Conservation (phyloP, 2,113 vertebrate species). For the Dasyurus viverrinus region DNA sequence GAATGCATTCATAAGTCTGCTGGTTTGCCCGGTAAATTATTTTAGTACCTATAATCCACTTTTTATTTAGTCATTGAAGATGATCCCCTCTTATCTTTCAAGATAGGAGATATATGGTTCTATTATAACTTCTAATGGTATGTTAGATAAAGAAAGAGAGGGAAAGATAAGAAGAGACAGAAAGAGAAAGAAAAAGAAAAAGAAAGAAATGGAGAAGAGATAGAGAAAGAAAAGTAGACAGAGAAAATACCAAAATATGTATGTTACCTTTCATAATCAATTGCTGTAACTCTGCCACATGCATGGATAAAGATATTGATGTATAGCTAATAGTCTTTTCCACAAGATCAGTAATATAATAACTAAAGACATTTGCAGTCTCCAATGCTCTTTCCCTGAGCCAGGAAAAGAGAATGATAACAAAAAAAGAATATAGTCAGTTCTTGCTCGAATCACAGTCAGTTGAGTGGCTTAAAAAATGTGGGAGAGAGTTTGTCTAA, state of each 20-base stretch:
- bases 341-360: slow-evolving; percentile 21
- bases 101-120: neutral
- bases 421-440: slow-evolving; percentile 46
- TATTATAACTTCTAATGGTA: neutral
- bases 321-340: neutral
- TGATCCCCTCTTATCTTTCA: neutral
- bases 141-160: neutral
- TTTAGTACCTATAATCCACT: neutral
- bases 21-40: neutral
- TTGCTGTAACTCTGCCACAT: neutral
- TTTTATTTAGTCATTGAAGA: neutral
- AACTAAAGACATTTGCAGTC: neutral
- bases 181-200: no score
- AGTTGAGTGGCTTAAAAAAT: slow-evolving; percentile 9
- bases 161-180: no score
- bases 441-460: neutral
- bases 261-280: neutral
- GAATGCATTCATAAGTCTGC: neutral
- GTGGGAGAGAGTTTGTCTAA: neutral
- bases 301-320: slow-evolving; percentile 13
- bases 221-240: no score
- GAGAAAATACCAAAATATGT: neutral
- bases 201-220: no score
- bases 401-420: slow-evolving; percentile 24
- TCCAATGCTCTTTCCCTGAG: slow-evolving; percentile 5